Conservation (phyloP, 92 coral and sea anemone genomes). For the Actinernus sp. region DNA sequence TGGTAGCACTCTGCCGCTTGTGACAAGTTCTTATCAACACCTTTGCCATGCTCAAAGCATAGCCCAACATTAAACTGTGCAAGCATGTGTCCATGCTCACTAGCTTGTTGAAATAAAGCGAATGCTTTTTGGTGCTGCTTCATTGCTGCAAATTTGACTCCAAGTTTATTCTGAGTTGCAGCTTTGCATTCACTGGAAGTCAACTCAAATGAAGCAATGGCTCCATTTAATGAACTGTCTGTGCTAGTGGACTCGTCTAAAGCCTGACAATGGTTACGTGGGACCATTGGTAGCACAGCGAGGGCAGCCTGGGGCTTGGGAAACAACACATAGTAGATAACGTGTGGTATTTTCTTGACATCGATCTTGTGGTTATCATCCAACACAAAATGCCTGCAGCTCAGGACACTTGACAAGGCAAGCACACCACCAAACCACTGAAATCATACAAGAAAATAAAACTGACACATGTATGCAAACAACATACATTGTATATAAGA, state of each 20-base stretch:
- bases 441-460: too few relatives aligned
- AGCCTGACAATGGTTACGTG: too few relatives aligned
- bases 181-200: slow-evolving; percentile 88
- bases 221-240: slow-evolving; percentile 73
- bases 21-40: slow-evolving; percentile 68
- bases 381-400: slow-evolving; percentile 67
- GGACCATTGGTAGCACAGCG: slow-evolving; percentile 62
- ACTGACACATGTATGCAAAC: too few relatives aligned
- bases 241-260: slow-evolving; percentile 43
- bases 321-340: slow-evolving; percentile 43
- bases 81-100: slow-evolving; percentile 85
- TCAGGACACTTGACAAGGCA: slow-evolving; percentile 83
- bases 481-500: too few relatives aligned
- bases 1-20: slow-evolving; percentile 80
- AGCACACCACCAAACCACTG: slow-evolving; percentile 95
- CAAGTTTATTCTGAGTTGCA: slow-evolving; percentile 91
- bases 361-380: slow-evolving; percentile 73
- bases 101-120: slow-evolving; percentile 79
- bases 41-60: slow-evolving; percentile 96
- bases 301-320: slow-evolving; percentile 53
- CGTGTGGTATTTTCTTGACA: slow-evolving; percentile 62
- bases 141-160: slow-evolving; percentile 80
- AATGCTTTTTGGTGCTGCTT: slow-evolving; percentile 86
- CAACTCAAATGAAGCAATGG: slow-evolving; percentile 78
- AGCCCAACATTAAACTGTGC: slow-evolving; percentile 97